Evolutionary conservation across 2,888 invertebrate species (phyloP).

Genomic region (Andrena fulva): DNA sequence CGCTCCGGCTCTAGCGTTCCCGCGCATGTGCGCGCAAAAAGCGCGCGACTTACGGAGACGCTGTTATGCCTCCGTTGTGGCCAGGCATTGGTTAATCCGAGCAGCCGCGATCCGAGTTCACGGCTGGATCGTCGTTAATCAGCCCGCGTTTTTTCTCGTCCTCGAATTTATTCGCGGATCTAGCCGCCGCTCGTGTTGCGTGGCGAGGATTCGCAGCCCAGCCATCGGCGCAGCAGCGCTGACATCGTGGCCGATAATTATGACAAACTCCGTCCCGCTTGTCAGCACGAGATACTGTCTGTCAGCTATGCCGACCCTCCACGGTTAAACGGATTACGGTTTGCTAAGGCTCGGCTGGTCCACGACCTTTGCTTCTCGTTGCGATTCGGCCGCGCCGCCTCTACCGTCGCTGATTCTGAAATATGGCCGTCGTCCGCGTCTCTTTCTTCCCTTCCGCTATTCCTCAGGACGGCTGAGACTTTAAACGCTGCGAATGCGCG

Average conservation of each 20-base stretch:
- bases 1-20: constrained; percentile 6
- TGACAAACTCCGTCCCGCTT: constrained; percentile 81
- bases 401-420: constrained; percentile 66
- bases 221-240: constrained; percentile 46
- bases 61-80: background rate
- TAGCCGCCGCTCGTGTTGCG: constrained; percentile 20
- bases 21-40: constrained; percentile 21
- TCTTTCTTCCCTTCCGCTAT: constrained; percentile 14
- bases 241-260: constrained; percentile 77
- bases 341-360: constrained; percentile 32
- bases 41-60: constrained; percentile 19
- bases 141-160: constrained; percentile 31
- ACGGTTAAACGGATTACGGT: constrained; percentile 71
- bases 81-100: constrained; percentile 19
- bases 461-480: background rate
- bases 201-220: constrained; percentile 34
- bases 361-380: constrained; percentile 55
- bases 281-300: constrained; percentile 68
- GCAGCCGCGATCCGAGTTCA: background rate
- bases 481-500: background rate
- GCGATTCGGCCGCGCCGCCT: constrained; percentile 15
- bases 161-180: constrained; percentile 53
- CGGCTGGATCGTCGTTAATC: constrained; percentile 55
- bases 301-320: constrained; percentile 63
- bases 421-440: constrained; percentile 54